These are phyloP conservation scores for Semicossyphus pulcher DNA, from an alignment of 2,113 vertebrate genomes.

Conservation along the genomic window DNA sequence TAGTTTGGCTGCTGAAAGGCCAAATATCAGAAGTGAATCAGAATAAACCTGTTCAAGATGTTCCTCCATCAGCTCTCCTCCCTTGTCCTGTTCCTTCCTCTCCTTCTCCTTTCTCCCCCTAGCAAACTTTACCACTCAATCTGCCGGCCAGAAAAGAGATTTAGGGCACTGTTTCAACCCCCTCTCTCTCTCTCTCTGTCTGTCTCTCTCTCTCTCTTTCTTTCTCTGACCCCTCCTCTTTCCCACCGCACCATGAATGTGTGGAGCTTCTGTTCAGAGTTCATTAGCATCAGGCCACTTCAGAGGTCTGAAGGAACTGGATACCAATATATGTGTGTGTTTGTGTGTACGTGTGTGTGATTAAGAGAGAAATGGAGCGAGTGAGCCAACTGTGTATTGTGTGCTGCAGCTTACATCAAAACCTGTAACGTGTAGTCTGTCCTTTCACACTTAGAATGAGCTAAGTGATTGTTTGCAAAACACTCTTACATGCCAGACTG, in stretches of 20 bases:
- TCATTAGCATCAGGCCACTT: constrained; percentile 77
- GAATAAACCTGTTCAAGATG: constrained; percentile 76
- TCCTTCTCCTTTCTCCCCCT: constrained; percentile 12
- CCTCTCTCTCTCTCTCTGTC: constrained; percentile 31
- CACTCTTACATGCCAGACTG: neutral
- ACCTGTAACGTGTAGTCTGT: neutral
- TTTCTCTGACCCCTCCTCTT: constrained; percentile 59
- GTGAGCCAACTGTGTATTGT: constrained; percentile 36
- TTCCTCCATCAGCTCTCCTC: constrained; percentile 45
- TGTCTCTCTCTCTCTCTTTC: constrained; percentile 28
- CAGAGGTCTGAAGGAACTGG: constrained; percentile 63
- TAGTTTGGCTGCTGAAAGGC: constrained; percentile 38
- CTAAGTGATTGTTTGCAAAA: neutral
- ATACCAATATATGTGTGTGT: constrained; percentile 35
- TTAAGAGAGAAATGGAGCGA: constrained; percentile 7
- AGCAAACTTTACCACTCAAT: constrained; percentile 53
- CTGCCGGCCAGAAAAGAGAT: constrained; percentile 45
- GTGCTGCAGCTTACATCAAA: neutral
- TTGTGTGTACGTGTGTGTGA: constrained; percentile 24
- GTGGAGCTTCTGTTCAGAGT: constrained; percentile 73
- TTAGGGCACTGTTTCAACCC: constrained; percentile 37
- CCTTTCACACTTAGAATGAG: neutral
- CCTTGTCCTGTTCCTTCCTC: constrained; percentile 7
- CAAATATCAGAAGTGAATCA: constrained; percentile 63
- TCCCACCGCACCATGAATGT: constrained; percentile 68